Conservation (phyloP, 2,797 vertebrate species). For the Girardinus metallicus region DNA sequence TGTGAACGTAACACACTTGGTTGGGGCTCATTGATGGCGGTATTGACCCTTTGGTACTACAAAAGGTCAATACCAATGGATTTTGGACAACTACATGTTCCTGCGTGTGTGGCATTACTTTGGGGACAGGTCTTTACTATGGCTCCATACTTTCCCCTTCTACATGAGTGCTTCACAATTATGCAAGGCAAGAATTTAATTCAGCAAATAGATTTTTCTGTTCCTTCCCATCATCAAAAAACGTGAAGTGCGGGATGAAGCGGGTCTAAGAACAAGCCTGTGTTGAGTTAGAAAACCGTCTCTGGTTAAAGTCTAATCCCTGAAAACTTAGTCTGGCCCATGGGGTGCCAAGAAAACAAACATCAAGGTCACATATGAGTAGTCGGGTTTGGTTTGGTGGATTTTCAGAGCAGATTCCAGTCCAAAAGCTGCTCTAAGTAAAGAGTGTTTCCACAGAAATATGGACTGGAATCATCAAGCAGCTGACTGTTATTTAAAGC, state of each 20-base stretch:
- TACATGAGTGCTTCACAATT: no score
- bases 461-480: neutral
- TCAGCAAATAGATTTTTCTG: neutral
- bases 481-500: neutral
- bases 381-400: neutral
- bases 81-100: no score
- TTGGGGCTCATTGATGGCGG: no score
- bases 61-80: no score
- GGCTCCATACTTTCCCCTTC: no score
- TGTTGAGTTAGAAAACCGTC: neutral
- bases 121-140: no score
- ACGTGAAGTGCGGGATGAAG: neutral
- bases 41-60: no score
- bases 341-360: neutral
- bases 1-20: no score
- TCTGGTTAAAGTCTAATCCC: neutral
- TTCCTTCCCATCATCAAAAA: neutral
- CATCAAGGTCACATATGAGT: neutral
- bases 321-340: neutral
- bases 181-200: neutral
- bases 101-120: no score
- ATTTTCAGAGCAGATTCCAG: neutral
- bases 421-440: neutral
- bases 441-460: neutral
- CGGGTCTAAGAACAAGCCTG: neutral